These are phyloP conservation scores for Ephestia elutella DNA, from an alignment of 1,140 invertebrate genomes.

Conservation along the genomic window DNA sequence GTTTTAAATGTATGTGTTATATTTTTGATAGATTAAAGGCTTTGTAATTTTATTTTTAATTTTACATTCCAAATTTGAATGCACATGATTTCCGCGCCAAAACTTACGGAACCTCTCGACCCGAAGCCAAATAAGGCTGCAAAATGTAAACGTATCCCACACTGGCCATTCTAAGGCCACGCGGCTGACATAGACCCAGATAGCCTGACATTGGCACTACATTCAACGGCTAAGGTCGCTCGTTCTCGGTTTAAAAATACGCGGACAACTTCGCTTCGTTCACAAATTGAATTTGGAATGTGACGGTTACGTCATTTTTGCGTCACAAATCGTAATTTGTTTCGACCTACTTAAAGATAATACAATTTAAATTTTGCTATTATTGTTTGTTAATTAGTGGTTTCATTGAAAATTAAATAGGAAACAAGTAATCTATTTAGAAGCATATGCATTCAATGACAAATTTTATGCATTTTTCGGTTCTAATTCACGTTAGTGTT, in stretches of 20 bases:
- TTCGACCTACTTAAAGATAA: background rate
- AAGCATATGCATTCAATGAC: too few relatives aligned
- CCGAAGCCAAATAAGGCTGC: slow-evolving; percentile 48
- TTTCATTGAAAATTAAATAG: too few relatives aligned
- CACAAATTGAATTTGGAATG: slow-evolving; percentile 34
- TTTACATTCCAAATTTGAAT: too few relatives aligned
- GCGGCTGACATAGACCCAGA: slow-evolving; percentile 66
- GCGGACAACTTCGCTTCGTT: slow-evolving; percentile 28
- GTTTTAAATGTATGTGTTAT: too few relatives aligned
- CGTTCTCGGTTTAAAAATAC: slow-evolving; percentile 66
- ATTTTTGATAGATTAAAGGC: too few relatives aligned
- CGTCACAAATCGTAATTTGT: background rate
- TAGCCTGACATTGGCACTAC: slow-evolving; percentile 71
- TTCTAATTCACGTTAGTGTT: too few relatives aligned
- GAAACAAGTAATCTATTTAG: too few relatives aligned
- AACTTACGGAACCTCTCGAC: slow-evolving; percentile 15
- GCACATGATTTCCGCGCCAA: slow-evolving; percentile 36
- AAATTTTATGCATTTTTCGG: too few relatives aligned
- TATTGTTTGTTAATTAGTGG: too few relatives aligned
- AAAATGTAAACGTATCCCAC: slow-evolving; percentile 38
- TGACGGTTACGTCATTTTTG: slow-evolving; percentile 9
- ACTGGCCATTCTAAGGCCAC: slow-evolving; percentile 41
- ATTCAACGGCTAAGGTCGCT: slow-evolving; percentile 68
- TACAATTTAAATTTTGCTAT: too few relatives aligned
- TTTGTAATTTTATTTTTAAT: too few relatives aligned